A percentile compares a stretch with the other conserved stretches of the same genome.
phyloP scores from a whole-genome alignment of 2,797 vertebrate species.

The Microctenopoma stevenorrisi region DNA sequence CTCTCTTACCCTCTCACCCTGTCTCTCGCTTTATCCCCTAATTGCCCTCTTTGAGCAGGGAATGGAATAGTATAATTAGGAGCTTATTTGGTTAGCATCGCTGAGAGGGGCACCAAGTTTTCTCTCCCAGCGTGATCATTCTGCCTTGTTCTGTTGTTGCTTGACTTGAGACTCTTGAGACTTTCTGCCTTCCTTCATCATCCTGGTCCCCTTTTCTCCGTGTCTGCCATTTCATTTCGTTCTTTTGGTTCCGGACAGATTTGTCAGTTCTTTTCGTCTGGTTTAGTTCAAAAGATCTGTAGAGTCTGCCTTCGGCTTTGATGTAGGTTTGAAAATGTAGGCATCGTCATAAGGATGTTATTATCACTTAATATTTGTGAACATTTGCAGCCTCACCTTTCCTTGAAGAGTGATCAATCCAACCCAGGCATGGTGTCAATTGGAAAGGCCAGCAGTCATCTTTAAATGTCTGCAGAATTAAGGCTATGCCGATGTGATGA shows the following conservation, averaged over 20 bases:
- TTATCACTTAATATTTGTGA: background rate
- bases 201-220: slow-evolving; percentile 55
- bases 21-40: slow-evolving; percentile 69
- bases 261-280: slow-evolving; percentile 31
- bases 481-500: slow-evolving; percentile 35
- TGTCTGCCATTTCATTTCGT: slow-evolving; percentile 57
- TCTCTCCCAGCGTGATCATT: slow-evolving; percentile 61
- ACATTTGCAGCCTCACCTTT: slow-evolving; percentile 16
- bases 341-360: slow-evolving; percentile 11
- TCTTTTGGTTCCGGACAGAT: slow-evolving; percentile 70
- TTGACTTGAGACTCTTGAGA: slow-evolving; percentile 56
- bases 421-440: slow-evolving; percentile 22
- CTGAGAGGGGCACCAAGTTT: slow-evolving; percentile 69
- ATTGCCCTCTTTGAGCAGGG: slow-evolving; percentile 79
- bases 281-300: slow-evolving; percentile 15
- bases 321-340: slow-evolving; percentile 11
- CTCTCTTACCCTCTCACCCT: slow-evolving; percentile 63
- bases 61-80: slow-evolving; percentile 84
- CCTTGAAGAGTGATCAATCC: slow-evolving; percentile 10
- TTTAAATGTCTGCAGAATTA: slow-evolving; percentile 50
- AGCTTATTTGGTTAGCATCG: slow-evolving; percentile 81
- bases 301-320: slow-evolving; percentile 15
- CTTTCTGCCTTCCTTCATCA: slow-evolving; percentile 59
- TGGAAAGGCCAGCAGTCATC: slow-evolving; percentile 36
- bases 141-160: slow-evolving; percentile 55